Conservation (phyloP, 2,888 invertebrate genomes). For the Vesta saturnalis region DNA sequence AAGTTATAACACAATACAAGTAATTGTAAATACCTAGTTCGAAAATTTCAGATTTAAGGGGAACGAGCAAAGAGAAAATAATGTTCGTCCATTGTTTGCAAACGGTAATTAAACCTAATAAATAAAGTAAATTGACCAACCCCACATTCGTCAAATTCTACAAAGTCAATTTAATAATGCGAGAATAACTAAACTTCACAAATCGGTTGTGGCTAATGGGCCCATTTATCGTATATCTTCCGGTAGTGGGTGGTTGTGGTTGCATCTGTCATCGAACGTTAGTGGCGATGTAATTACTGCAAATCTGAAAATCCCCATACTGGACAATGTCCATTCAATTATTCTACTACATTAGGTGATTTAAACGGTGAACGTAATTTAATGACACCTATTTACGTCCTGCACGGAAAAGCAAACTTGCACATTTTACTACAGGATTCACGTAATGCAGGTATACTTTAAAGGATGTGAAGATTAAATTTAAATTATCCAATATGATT, state of each 20-base stretch:
- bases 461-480: no score
- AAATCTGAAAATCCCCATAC: constrained; percentile 25
- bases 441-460: no score
- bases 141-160: constrained; percentile 41
- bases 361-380: constrained; percentile 5
- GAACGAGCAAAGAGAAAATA: neutral
- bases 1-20: no score
- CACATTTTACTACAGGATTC: no score
- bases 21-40: no score
- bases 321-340: constrained; percentile 40
- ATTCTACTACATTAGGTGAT: neutral
- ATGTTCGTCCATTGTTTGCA: neutral
- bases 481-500: no score
- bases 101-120: constrained; percentile 46
- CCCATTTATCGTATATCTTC: constrained; percentile 51
- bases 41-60: no score
- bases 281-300: constrained; percentile 51
- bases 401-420: no score
- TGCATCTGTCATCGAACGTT: constrained; percentile 59
- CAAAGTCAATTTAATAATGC: constrained; percentile 53
- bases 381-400: neutral
- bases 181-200: constrained; percentile 53
- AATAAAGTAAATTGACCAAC: constrained; percentile 51
- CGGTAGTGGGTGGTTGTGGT: constrained; percentile 55
- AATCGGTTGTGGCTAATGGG: constrained; percentile 49